Base-by-base conservation (phyloP, 2,888 invertebrate genomes). In the Acronicta aceris region DNA sequence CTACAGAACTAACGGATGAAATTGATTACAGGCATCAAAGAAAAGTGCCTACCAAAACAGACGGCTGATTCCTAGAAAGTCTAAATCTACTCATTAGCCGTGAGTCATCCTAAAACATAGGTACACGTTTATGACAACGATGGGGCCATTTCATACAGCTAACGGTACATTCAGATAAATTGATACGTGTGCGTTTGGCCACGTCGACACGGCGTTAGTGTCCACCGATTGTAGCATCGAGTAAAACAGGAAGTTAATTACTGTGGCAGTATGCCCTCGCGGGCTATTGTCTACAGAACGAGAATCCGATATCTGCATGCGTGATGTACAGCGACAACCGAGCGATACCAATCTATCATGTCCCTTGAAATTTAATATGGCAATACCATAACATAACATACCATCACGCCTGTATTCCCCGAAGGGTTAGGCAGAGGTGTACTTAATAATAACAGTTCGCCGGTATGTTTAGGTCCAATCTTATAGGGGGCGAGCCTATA, bases 161-260 rank as follows among this genome's bases (percentile, higher is more conserved):
- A 78, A 76, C 79, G 74, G 79, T 67, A 71, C 49, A 71, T 69
- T 71, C 56, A 63, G 60, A 61, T 57, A 76, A 65, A 78, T 66
- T 66, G 59, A 68, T 68, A 72, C 47, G 66, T 76, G 62, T 58
- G 62, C 48, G 59, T 67, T 61, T 67, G 60, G 57, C 64, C 50
- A 60, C 63, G 47, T 53, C 42, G 59, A 42, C 62, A 61, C 43
- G 59, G 52, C 52, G 41, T 46, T n/a, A 17, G 25, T 65, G 59
- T 38, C 63, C 70, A 68, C 55, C 53, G 64, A 66, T 64, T 58
- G 70, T 65, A 68, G 64, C 52, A 64, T 68, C 57, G 68, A 68
- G 68, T 76, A 73, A 72, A 78, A 76, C 81, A 78, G 81, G 81
- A 81, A 81, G 81, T 74, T 71, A 81, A 81, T 81, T 74, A 80